phyloP scores from a whole-genome alignment of 2,888 invertebrate genomes.

The Myopa tessellatipennis region DNA sequence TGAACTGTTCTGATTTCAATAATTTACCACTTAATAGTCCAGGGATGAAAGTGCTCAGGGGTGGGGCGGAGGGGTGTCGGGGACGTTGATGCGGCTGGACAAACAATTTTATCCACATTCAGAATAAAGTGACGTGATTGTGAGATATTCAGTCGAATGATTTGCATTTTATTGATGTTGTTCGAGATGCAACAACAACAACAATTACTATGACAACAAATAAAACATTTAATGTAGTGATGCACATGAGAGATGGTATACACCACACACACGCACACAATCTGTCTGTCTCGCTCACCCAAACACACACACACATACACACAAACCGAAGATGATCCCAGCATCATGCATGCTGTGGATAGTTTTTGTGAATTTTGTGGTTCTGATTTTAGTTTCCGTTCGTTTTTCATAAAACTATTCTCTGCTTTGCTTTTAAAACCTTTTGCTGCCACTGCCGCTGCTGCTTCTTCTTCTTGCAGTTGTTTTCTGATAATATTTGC shows the following conservation, averaged over 20 bases:
- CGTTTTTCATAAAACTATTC: background rate
- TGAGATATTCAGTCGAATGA: slow-evolving; percentile 8
- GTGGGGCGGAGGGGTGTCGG: background rate
- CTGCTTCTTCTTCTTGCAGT: background rate
- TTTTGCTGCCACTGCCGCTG: background rate
- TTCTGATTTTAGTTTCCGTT: slow-evolving; percentile 1
- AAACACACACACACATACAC: background rate
- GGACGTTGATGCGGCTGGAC: background rate
- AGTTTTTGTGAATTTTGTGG: slow-evolving; percentile 21
- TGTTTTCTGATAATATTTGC: slow-evolving; percentile 1
- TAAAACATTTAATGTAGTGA: slow-evolving; percentile 7
- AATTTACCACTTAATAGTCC: slow-evolving; percentile 17
- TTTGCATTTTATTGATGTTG: slow-evolving; percentile 15
- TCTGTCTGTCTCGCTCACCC: background rate
- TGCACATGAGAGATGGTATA: too few species aligned
- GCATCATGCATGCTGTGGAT: background rate
- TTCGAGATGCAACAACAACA: slow-evolving; percentile 16
- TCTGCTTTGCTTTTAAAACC: background rate
- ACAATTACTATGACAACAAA: slow-evolving; percentile 11
- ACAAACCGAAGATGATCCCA: background rate
- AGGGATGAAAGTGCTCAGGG: background rate
- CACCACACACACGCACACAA: background rate
- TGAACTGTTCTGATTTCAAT: slow-evolving; percentile 8
- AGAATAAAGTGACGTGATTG: slow-evolving; percentile 30
- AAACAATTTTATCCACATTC: slow-evolving; percentile 27